Base-by-base conservation (phyloP, 1,140 invertebrate genomes). In the Atopsyche davidsoni region DNA sequence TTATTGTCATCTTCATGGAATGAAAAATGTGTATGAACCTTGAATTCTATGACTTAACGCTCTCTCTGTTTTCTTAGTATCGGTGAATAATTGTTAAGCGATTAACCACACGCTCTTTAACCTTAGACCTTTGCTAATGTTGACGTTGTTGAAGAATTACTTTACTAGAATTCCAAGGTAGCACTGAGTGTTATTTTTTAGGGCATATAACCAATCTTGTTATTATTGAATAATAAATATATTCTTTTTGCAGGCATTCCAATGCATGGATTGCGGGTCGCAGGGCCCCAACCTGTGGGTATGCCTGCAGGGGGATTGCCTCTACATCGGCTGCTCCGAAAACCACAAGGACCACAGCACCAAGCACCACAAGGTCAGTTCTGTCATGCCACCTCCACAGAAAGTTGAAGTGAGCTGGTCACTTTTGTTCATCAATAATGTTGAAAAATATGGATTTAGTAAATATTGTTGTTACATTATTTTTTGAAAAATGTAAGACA, bases 211-310 rank as follows among this genome's bases (percentile, higher is more conserved):
- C n/a, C n/a, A n/a, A n/a, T n/a, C n/a, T n/a, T n/a, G n/a, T 7
- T 38, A 13, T 38, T 38, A 14, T 9, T n/a, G 13, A 14, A 14
- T 17, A 9, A 6, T 38, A 6, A 38, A 38, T 17, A 22, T 42
- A 25, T 51, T 22, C 31, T 38, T 38, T 39, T 71, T 70, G 13
- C 61, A 74, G 71, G 53, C 55, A 22, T 53, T 69, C 44, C 64
- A 67, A 53, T 86, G 83, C 69, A 67, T 77, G 31, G 76, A 79
- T 54, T 87, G 85, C 67, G 70, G 73, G 7, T 75, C 70, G 25
- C 62, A 66, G 16, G 86, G 85, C 1, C 82, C 82, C 9, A 86
- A 90, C 64, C 71, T 94, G 22, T 92, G 89, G 89, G 75, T 91
- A 17, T 94, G 91, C 63, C 68, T 93, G 19, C 78, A 85, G 55